These are phyloP conservation scores for Myoxocephalus aenaeus DNA, from an alignment of 2,797 vertebrate species.

Conservation along the genomic window DNA sequence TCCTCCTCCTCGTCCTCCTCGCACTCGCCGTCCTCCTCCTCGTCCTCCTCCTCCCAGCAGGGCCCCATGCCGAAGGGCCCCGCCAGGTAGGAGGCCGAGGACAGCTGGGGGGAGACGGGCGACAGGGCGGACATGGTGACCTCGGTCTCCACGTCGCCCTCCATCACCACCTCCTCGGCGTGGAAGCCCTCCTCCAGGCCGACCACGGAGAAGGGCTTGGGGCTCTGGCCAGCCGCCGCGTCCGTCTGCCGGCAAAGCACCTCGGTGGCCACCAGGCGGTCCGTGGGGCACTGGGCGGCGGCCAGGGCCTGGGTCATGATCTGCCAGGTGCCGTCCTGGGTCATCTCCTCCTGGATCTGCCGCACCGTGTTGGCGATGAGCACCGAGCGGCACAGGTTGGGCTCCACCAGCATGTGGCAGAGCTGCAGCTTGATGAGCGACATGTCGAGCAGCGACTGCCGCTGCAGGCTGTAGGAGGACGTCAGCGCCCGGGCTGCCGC, in stretches of 20 bases:
- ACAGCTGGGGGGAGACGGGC: slow-evolving; percentile 70
- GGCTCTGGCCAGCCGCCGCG: slow-evolving; percentile 75
- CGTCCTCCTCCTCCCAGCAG: slow-evolving; percentile 86
- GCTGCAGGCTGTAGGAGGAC: slow-evolving; percentile 91
- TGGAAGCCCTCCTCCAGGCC: slow-evolving; percentile 77
- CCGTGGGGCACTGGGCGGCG: slow-evolving; percentile 84
- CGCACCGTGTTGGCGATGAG: slow-evolving; percentile 98
- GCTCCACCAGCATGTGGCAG: slow-evolving; percentile 97
- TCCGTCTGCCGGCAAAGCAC: slow-evolving; percentile 89
- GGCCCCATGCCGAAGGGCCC: slow-evolving; percentile 78
- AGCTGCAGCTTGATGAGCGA: slow-evolving; percentile 98
- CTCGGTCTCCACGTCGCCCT: slow-evolving; percentile 72
- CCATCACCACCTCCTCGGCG: slow-evolving; percentile 81
- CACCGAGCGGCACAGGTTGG: slow-evolving; percentile 96
- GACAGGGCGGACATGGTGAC: slow-evolving; percentile 77
- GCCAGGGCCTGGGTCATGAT: slow-evolving; percentile 85
- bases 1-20: slow-evolving; percentile 84
- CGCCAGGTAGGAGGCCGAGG: slow-evolving; percentile 74
- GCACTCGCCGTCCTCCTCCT: slow-evolving; percentile 66
- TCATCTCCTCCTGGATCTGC: slow-evolving; percentile 99
- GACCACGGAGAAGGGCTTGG: slow-evolving; percentile 74
- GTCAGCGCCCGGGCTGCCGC: slow-evolving; percentile 73
- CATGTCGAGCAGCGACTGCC: slow-evolving; percentile 97
- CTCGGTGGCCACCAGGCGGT: slow-evolving; percentile 91
- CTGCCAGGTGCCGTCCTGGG: slow-evolving; percentile 94